phyloP scores from a whole-genome alignment of 2,113 vertebrate genomes.

The Bothrops jararaca region DNA sequence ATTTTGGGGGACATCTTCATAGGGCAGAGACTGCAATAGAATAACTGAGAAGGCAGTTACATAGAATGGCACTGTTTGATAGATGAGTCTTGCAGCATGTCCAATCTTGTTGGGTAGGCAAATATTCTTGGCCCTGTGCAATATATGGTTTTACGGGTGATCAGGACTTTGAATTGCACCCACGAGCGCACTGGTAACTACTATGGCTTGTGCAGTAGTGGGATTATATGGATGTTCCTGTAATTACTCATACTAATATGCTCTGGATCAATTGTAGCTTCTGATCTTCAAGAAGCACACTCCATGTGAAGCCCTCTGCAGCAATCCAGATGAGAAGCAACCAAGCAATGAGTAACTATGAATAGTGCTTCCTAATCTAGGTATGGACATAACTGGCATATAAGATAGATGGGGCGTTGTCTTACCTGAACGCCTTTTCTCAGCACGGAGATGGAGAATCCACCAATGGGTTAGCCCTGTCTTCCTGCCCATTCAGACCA shows the following conservation, averaged over 20 bases:
- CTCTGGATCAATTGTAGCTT: background rate
- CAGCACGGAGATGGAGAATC: too few relatives aligned
- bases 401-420: background rate
- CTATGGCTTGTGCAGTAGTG: background rate
- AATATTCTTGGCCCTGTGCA: background rate
- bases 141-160: background rate
- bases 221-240: background rate
- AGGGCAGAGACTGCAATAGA: background rate
- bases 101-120: background rate
- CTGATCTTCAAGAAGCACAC: background rate
- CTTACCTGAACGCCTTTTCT: too few relatives aligned
- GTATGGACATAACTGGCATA: background rate
- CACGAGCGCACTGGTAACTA: background rate
- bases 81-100: background rate
- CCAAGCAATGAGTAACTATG: background rate
- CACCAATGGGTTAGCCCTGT: too few relatives aligned
- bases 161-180: background rate
- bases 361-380: background rate
- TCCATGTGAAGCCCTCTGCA: background rate
- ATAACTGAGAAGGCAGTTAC: background rate
- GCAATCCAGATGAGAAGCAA: background rate
- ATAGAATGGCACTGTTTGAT: background rate
- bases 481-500: too few relatives aligned
- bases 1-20: background rate
- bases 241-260: background rate